Evolutionary conservation across 1,140 invertebrate genomes (phyloP).

Genomic region (Medauroidea extradentata): DNA sequence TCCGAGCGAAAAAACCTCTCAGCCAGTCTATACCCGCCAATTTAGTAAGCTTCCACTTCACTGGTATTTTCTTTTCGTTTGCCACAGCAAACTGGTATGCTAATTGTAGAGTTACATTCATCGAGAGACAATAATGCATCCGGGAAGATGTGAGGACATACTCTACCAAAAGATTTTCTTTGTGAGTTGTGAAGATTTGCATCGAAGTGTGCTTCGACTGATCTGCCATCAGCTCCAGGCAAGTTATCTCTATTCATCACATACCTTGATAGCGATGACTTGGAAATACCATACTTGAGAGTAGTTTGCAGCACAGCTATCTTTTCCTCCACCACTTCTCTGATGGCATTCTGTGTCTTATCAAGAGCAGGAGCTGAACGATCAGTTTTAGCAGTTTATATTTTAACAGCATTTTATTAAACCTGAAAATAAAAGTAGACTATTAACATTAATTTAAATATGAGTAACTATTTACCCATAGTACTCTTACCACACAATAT

Average conservation of each 20-base stretch:
- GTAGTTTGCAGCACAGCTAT: not conserved
- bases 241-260: not conserved
- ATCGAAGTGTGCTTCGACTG: not conserved
- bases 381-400: too few relatives aligned
- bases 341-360: too few relatives aligned
- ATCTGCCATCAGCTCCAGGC: not conserved
- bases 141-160: not conserved
- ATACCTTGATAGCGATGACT: not conserved
- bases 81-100: not conserved
- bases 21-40: not conserved
- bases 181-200: not conserved
- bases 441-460: too few relatives aligned
- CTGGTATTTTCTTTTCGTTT: not conserved
- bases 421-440: too few relatives aligned
- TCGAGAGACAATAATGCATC: not conserved
- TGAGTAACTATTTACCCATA: too few relatives aligned
- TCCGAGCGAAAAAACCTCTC: constrained; percentile 23
- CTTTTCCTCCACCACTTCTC: too few relatives aligned
- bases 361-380: too few relatives aligned
- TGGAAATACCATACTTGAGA: not conserved
- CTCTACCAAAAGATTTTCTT: not conserved
- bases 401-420: too few relatives aligned
- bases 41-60: not conserved
- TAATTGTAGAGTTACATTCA: not conserved
- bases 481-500: too few relatives aligned